Base-by-base conservation (phyloP, 2,797 vertebrate species). In the Protonibea diacanthus region DNA sequence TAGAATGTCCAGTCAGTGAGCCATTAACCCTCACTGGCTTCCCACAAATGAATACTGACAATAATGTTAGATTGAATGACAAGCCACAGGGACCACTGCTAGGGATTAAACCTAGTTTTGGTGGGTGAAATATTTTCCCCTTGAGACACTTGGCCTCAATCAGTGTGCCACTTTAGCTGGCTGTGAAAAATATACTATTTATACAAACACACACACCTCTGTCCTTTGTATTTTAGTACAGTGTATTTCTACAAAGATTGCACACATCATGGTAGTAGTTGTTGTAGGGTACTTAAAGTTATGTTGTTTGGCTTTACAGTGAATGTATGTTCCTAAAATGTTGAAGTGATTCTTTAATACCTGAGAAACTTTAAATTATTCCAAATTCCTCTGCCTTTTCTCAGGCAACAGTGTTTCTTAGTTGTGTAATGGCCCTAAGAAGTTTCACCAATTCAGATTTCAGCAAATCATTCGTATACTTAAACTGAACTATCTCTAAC, bases 1-100 rank as follows among this genome's bases (percentile, higher is more conserved):
- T 27, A 38, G 21, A 48, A 44, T 13, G 25, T 10, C 10, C 20
- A 57, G 25, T 23, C 62, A 58, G 33, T 23, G 56, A 51, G 42
- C 51, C 57, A 9, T 20, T 25, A 60, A 33, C 57, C 20, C 48
- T 44, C 14, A 5, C 56, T 65, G 67, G 66, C 33, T 56, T 64
- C 45, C 27, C 27, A 48, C 56, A 47, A 48, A 18, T 42, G 3
- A 55, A 61, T 52, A 13, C 57, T 55, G n/a, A 62, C 57, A 33
- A 40, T 23, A 61, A 29, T 73, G 29, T 74, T 56, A 27, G 44
- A 13, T 23, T 69, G 18, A 45, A 73, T 33, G 25, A 5, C 33
- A 66, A 60, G 55, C 25, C 51, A 70, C 17, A 57, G 18, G 8
- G 5, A 66, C 49, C 17, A 20, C 49, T 53, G 58, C 51, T 44